Percentiles rank a stretch among this genome's conserved stretches.
These are phyloP conservation scores for Miniopterus natalensis DNA, from an alignment of 2,113 vertebrate genomes.

Conservation along the genomic window DNA sequence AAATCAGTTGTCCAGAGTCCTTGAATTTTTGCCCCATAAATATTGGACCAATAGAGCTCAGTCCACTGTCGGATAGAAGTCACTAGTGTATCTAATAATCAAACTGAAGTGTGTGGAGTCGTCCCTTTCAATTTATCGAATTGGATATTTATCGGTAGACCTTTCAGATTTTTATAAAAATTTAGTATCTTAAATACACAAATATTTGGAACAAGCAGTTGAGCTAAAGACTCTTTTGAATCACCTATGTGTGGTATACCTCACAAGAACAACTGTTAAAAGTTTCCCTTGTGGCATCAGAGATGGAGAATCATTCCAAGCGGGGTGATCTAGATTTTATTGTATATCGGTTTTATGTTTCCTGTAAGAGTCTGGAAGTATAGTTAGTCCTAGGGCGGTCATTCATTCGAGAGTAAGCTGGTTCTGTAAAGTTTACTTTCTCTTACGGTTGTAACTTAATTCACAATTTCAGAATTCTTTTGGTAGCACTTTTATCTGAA, in stretches of 20 bases:
- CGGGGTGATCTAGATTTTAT: not conserved
- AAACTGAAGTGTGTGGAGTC: not conserved
- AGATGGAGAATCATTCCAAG: not conserved
- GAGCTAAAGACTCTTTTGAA: not conserved
- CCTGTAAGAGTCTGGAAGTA: not conserved
- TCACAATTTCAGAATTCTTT: conserved; percentile 21
- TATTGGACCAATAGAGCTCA: not conserved
- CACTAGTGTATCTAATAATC: conserved; percentile 15
- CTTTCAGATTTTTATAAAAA: not conserved
- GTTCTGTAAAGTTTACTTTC: conserved; percentile 25
- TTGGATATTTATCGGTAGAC: not conserved
- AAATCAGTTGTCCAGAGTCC: conserved; percentile 44
- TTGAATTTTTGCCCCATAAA: conserved; percentile 23
- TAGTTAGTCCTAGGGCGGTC: not conserved
- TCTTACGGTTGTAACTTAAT: not conserved
- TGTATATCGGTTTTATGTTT: not conserved
- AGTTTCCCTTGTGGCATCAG: conserved; percentile 34
- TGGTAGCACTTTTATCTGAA: not conserved
- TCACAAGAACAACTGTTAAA: conserved; percentile 30
- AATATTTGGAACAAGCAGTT: not conserved
- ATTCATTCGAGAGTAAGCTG: not conserved
- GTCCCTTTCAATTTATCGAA: not conserved
- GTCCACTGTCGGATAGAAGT: not conserved
- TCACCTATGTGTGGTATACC: not conserved
- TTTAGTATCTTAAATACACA: not conserved